Percentiles rank a stretch among this genome's conserved stretches.
phyloP scores from a whole-genome alignment of 1,140 invertebrate genomes.

The Oryzaephilus surinamensis region DNA sequence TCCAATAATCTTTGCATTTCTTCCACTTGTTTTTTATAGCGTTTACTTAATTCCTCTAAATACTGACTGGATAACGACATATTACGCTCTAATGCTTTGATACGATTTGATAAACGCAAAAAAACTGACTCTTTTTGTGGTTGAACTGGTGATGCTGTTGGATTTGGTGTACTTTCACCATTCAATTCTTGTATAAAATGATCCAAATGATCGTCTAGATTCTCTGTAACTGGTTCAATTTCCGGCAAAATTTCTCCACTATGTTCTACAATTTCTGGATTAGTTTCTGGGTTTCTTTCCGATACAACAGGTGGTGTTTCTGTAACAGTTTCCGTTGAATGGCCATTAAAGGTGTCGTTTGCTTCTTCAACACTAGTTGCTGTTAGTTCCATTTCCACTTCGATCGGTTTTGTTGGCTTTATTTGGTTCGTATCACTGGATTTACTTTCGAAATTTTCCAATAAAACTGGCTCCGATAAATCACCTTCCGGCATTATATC shows the following conservation, averaged over 20 bases:
- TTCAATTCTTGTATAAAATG: conserved; percentile 32
- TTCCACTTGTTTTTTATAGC: conserved; percentile 94
- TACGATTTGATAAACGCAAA: conserved; percentile 85
- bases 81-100: conserved; percentile 91
- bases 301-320: not conserved
- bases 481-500: no score
- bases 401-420: conserved; percentile 34
- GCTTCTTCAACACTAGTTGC: conserved; percentile 1
- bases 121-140: conserved; percentile 90
- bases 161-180: conserved; percentile 10
- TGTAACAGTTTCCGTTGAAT: not conserved
- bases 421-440: conserved; percentile 21
- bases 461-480: no score
- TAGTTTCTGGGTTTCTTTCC: not conserved
- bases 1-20: conserved; percentile 83
- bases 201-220: conserved; percentile 33
- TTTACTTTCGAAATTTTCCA: no score
- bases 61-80: conserved; percentile 94
- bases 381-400: conserved; percentile 9
- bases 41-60: conserved; percentile 83
- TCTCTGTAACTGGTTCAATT: conserved; percentile 2
- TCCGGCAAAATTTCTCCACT: conserved; percentile 24
- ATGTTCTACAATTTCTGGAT: conserved; percentile 2
- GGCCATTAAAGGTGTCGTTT: no score
- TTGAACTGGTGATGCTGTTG: conserved; percentile 38